Base-by-base conservation (phyloP, 2,888 invertebrate genomes). In the Eurois occulta region DNA sequence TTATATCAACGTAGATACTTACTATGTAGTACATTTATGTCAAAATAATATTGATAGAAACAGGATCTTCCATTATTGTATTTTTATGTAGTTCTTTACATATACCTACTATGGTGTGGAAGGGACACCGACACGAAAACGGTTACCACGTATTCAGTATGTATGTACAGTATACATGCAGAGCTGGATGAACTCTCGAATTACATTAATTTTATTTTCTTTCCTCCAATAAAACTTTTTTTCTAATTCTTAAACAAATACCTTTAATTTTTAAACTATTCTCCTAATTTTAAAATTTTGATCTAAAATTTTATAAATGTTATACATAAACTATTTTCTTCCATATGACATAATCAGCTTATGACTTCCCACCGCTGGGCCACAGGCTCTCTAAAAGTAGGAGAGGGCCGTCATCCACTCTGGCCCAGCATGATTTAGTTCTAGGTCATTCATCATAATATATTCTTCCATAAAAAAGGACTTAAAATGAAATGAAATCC, bases 1-100 rank as follows among this genome's bases (percentile, higher is more conserved):
- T 77, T 32, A 43, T 77, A 66, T 78, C 38, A 68, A 48, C 32
- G 24, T 70, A 52, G 11, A 11, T n/a, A n/a, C 11, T 11, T 55
- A 24, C n/a, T 65, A 35, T 58, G 16, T 46, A 48, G 60, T 28
- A 60, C 24, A 43, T 48, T 67, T 58, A 48, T 32, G 18, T 60
- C 60, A n/a, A 35, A 43, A 69, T 32, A 35, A 16, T 43, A 8
- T 28, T 24, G 13, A n/a, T 16, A 32, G 28, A 11, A 24, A 24
- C 43, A 13, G 2, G 10, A 41, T 58, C 18, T 43, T 48, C 16
- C 16, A 18, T 35, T n/a, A 16, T 48, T 41, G 55, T 7, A 6
- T 55, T 46, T 60, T 43, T 75, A 28, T 24, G 1, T 32, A 74
- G 18, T 32, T 18, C 3, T 32, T 32, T 8, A 60, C 28, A 60